Evolutionary conservation across 2,797 vertebrate species (phyloP), one percentile per base, ranked within the genome.

Genomic region (Cossypha dichroa): DNA sequence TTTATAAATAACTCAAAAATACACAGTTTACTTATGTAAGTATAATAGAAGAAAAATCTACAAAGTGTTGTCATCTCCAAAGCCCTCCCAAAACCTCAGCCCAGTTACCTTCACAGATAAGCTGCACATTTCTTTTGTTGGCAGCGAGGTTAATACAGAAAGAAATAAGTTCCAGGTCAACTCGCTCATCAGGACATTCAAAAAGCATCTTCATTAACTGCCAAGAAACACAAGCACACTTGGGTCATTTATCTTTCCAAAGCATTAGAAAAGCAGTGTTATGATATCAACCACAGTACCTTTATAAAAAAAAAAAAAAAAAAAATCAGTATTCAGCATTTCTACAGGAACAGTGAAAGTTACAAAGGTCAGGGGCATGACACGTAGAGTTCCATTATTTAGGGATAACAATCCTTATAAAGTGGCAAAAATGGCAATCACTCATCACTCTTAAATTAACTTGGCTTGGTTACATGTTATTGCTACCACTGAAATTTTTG

Each of bases 61-160:
- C 4, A 13, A 46, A 75, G 18, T 6, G 10, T 11, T 70, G 14
- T 15, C 11, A 72, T 7, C 33, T 81, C 45, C 40, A 79, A 76
- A 8, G 6, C 33, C 21, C 45, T 29, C 51, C 11, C n/a, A 75
- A 75, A 72, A 43, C 22, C 36, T 84, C 29, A 49, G 28, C 25
- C 43, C 17, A 55, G 86, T 76, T 88, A 99, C 99, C 99, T 98
- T 99, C 99, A 98, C 99, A 99, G 96, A 99, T 98, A 70, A 99
- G 97, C 73, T 99, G 99, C 10, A 99, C 98, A 16, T 99, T 99
- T 96, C 98, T 99, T 96, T 99, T 99, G 96, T 99, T 99, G 52
- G 99, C 99, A 69, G 99, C 99, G 94, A 99, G 98, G 97, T 99
- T 99, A 97, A 99, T 99, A 97, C 99, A 99, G 97, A 99, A 99